Conservation (phyloP, 2,113 vertebrate genomes). For the mouse (Mus musculus) region DNA sequence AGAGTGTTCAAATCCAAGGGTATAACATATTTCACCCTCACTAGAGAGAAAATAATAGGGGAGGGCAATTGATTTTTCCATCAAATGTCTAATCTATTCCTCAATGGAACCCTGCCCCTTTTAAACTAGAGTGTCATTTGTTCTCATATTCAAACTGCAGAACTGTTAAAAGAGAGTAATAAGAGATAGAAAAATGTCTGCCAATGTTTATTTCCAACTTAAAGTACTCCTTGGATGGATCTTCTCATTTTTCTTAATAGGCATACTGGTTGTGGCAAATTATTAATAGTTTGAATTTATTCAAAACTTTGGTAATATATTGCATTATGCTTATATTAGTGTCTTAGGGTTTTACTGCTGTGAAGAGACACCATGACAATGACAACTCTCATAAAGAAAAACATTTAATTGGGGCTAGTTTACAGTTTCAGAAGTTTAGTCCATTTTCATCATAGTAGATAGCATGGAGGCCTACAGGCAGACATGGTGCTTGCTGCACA, state of each 20-base stretch:
- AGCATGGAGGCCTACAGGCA: neutral
- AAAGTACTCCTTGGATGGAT: slow-evolving; percentile 2
- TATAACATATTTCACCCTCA: neutral
- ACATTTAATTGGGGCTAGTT: neutral
- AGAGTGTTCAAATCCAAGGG: slow-evolving; percentile 5
- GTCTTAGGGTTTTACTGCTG: neutral
- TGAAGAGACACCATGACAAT: neutral
- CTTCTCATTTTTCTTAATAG: slow-evolving; percentile 60
- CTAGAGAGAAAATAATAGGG: neutral
- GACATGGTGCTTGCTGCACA: neutral
- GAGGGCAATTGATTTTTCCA: slow-evolving; percentile 25
- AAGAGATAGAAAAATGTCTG: slow-evolving; percentile 53
- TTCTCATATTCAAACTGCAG: neutral
- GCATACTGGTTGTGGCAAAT: slow-evolving; percentile 49
- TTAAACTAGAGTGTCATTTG: neutral
- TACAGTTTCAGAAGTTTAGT: neutral
- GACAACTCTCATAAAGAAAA: neutral
- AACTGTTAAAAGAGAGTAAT: slow-evolving; percentile 65
- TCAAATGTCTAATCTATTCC: neutral
- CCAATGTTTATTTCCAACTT: slow-evolving; percentile 56
- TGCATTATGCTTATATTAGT: slow-evolving; percentile 61
- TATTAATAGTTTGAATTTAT: slow-evolving; percentile 64
- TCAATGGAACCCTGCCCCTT: slow-evolving; percentile 45
- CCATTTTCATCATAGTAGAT: neutral
- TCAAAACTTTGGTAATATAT: slow-evolving; percentile 64